Base-by-base conservation (phyloP, 2,888 invertebrate genomes). In the Aphidius colemani region DNA sequence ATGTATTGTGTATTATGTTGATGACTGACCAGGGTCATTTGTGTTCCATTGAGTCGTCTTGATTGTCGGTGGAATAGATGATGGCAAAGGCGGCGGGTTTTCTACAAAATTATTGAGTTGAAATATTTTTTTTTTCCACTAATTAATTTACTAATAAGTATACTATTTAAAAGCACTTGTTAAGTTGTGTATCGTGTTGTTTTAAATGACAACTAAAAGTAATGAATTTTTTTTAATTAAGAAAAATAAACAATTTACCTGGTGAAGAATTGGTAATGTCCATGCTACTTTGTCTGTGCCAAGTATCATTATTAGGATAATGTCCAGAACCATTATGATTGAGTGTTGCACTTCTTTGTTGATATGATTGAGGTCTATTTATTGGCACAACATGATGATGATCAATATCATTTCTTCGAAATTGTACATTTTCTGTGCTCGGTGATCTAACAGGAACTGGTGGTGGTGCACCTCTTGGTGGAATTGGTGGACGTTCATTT, bases 21-120 rank as follows among this genome's bases (percentile, higher is more conserved):
- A 30, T 67, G 72, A 80, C 79, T 79, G 72, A 79, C 82, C 81
- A 67, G 78, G 74, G 74, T 81, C 78, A 67, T 76, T 78, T 67
- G 71, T 75, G 71, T 75, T 77, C 79, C 79, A 78, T 59, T 80
- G 78, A 68, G 73, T 70, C 71, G 73, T 76, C 74, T 77, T 78
- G 67, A 78, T 75, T 66, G 82, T 83, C 67, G 86, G 86, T 67
- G 87, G 87, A 69, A 86, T 86, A 67, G 84, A 85, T 74, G 85
- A 83, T 74, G 87, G 87, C 76, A 87, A 81, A 66, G 88, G 87
- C 72, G 87, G 87, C 72, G 86, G 86, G 78, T 85, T 83, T 82
- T 86, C 86, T 84, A 85, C 80, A 84, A 79, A 76, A 78, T 69
- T 71, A 71, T 69, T 67, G 67, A 68, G 59, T 68, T 69, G 65